phyloP scores from a whole-genome alignment of 1,140 invertebrate genomes.

The Paralvinella palmiformis region DNA sequence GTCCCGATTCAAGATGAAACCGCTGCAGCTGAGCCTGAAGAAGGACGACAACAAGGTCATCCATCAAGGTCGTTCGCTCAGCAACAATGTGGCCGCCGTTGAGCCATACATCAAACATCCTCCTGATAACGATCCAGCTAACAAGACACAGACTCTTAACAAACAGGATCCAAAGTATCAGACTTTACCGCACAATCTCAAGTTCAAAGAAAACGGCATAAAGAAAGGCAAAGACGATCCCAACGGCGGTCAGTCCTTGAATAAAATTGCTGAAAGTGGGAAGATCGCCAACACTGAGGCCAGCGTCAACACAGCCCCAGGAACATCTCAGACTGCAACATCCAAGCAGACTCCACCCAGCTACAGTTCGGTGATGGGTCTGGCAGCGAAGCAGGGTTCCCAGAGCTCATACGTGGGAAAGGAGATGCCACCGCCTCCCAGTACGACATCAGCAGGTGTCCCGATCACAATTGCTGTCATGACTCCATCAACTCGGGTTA shows the following conservation, averaged over 20 bases:
- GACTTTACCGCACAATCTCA: slow-evolving; percentile 82
- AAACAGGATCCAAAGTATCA: slow-evolving; percentile 91
- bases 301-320: neutral
- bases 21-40: slow-evolving; percentile 77
- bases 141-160: no score
- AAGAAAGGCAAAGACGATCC: neutral
- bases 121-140: no score
- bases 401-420: no score
- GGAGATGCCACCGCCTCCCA: no score
- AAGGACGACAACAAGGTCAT: slow-evolving; percentile 46
- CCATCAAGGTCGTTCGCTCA: slow-evolving; percentile 21
- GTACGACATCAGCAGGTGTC: no score
- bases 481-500: slow-evolving; percentile 11
- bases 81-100: slow-evolving; percentile 66
- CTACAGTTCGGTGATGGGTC: no score
- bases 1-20: slow-evolving; percentile 61
- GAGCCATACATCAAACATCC: slow-evolving; percentile 79
- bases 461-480: no score
- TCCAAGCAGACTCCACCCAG: no score
- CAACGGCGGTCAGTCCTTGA: no score
- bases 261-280: neutral
- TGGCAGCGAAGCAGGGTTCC: no score
- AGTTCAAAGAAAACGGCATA: slow-evolving; percentile 54
- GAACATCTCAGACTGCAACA: neutral
- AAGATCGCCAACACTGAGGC: neutral